Evolutionary conservation across 2,888 invertebrate genomes (phyloP).

Genomic region (Ornithoptera alexandrae): DNA sequence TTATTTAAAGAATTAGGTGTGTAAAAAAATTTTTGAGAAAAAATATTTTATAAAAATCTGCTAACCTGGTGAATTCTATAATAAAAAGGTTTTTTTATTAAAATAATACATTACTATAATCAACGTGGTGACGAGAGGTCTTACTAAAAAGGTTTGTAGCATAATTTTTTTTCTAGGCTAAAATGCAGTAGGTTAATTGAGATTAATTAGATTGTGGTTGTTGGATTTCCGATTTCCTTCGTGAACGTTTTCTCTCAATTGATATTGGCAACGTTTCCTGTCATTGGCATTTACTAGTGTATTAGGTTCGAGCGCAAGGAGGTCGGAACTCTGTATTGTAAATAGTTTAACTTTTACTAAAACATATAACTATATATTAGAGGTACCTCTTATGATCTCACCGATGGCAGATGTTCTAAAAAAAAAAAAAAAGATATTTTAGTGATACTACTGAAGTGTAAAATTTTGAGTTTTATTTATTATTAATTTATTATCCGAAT

Average conservation of each 20-base stretch:
- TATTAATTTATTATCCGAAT: slow-evolving; percentile 22
- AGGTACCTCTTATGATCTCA: slow-evolving; percentile 48
- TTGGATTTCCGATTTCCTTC: slow-evolving; percentile 25
- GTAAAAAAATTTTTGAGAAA: too few species aligned
- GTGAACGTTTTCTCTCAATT: slow-evolving; percentile 13
- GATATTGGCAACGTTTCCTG: slow-evolving; percentile 9
- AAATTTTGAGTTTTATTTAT: slow-evolving; percentile 24
- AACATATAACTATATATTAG: slow-evolving; percentile 31
- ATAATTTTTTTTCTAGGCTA: slow-evolving; percentile 14
- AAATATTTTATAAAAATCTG: too few species aligned
- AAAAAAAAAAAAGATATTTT: slow-evolving; percentile 30
- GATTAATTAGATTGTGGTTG: slow-evolving; percentile 20
- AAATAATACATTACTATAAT: background rate
- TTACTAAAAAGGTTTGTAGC: slow-evolving; percentile 24
- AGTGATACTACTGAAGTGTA: slow-evolving; percentile 30
- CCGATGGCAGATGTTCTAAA: slow-evolving; percentile 28
- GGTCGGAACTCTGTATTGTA: slow-evolving; percentile 28
- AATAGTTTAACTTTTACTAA: slow-evolving; percentile 17
- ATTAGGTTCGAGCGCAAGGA: slow-evolving; percentile 24
- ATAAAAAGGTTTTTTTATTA: background rate
- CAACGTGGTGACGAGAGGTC: background rate
- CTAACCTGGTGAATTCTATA: background rate
- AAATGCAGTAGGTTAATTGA: slow-evolving; percentile 5
- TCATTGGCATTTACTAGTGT: slow-evolving; percentile 27
- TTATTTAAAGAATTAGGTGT: too few species aligned